Base-by-base conservation (phyloP, 2,113 vertebrate species). In the Cepphus grylle region DNA sequence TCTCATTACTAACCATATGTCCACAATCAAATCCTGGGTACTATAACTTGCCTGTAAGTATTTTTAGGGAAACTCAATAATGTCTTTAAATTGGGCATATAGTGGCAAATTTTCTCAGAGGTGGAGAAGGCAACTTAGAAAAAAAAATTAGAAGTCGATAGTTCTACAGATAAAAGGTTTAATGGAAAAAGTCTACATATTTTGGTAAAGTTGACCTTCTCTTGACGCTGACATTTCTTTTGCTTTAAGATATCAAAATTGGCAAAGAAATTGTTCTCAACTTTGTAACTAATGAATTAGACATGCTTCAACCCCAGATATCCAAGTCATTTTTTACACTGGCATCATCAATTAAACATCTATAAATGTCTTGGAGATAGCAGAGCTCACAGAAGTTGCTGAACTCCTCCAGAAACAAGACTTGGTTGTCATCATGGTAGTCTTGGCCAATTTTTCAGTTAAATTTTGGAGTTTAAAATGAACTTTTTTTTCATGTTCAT, bases 61-160 rank as follows among this genome's bases (percentile, higher is more conserved):
- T 30, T 95, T 96, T 96, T 49, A 78, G 26, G 58, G 72, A 93
- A 96, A 92, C 23, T 86, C 63, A 81, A 63, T 93, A 70, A 91
- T 81, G 59, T 62, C 32, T 86, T 94, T 66, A 81, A 96, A 92
- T 58, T 83, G 9, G 71, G 32, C 29, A 70, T 17, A 66, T 14
- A 59, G 22, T 15, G 53, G 49, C 25, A 83, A 49, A 62, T 96
- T 81, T 94, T 94, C 72, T 70, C 70, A 80, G 67, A 69, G 88
- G 50, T 4, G 2, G 62, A 82, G 36, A 70, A 80, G 18, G 29
- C 49, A 90, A 65, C 40, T 38, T 79, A 43, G 40, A 5, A 84
- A 56, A 83, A 79, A 69, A 65, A 18, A 1, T 8, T 36, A 65
- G 11, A 76, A 71, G 72, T 88, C 32, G 0, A 90, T 92, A 83